Percentiles rank a stretch among this genome's conserved stretches.
phyloP scores from a whole-genome alignment of 2,113 vertebrate species.

The Notarius lentiginosus region DNA sequence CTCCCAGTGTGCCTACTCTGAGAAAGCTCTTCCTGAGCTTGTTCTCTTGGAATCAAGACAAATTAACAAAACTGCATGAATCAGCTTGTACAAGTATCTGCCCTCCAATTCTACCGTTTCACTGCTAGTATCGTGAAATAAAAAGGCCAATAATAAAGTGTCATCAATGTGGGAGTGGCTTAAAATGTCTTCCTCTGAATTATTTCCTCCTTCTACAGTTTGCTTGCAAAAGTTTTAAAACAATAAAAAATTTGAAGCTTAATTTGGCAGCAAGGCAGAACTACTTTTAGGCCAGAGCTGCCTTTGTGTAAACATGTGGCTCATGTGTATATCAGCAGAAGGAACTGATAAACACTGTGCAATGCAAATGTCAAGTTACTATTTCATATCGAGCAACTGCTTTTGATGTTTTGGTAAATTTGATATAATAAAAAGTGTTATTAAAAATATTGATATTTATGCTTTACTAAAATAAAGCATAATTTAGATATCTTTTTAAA shows the following conservation, averaged over 20 bases:
- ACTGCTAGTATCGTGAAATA: conserved; percentile 22
- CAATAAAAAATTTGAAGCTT: background rate
- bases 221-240: background rate
- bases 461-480: background rate
- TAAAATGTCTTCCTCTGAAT: background rate
- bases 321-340: conserved; percentile 7
- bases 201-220: background rate
- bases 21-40: conserved; percentile 8
- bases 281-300: conserved; percentile 42
- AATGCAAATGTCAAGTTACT: background rate
- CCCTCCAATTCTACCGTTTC: conserved; percentile 39
- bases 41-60: conserved; percentile 26
- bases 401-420: background rate
- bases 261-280: background rate
- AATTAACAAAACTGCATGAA: background rate
- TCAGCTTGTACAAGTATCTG: background rate
- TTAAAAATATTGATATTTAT: no score
- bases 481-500: background rate
- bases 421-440: background rate
- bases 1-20: background rate
- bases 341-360: background rate
- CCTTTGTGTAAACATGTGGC: background rate
- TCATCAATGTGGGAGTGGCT: background rate
- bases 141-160: background rate
- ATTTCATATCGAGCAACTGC: background rate